A percentile compares a stretch with the other conserved stretches of the same genome.
Conservation (phyloP, 1,140 invertebrate species). For the Drosophila mayri region DNA sequence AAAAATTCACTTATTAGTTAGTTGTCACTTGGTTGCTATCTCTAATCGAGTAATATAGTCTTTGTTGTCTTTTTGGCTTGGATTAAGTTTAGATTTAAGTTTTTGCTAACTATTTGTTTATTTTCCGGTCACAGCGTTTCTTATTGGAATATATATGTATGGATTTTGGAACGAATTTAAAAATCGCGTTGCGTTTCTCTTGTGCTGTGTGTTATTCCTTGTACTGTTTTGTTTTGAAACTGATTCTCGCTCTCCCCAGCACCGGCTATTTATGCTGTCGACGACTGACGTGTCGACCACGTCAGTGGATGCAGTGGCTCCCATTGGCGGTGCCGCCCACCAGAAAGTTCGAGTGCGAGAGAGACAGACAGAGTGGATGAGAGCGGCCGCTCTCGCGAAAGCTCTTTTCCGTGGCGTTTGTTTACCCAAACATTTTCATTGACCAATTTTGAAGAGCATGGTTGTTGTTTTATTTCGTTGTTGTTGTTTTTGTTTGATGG, state of each 20-base stretch:
- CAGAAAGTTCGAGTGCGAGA: background rate
- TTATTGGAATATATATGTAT: slow-evolving; percentile 24
- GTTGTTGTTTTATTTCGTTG: background rate
- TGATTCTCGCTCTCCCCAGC: slow-evolving; percentile 58
- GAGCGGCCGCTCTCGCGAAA: background rate
- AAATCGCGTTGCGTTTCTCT: slow-evolving; percentile 42
- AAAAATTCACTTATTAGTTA: slow-evolving; percentile 37
- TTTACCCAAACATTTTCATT: slow-evolving; percentile 47
- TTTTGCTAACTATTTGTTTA: slow-evolving; percentile 42
- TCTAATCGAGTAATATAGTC: slow-evolving; percentile 42
- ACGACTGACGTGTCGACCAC: slow-evolving; percentile 68
- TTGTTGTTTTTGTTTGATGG: slow-evolving; percentile 8
- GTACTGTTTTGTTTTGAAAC: slow-evolving; percentile 69
- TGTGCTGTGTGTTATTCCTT: slow-evolving; percentile 62
- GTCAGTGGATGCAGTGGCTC: slow-evolving; percentile 60
- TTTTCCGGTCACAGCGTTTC: slow-evolving; percentile 57
- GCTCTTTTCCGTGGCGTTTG: slow-evolving; percentile 20
- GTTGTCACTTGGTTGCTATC: slow-evolving; percentile 61
- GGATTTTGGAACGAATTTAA: slow-evolving; percentile 11
- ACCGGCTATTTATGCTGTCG: slow-evolving; percentile 66
- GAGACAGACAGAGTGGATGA: background rate
- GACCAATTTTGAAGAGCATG: background rate
- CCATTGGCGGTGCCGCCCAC: slow-evolving; percentile 56
- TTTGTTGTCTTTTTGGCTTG: slow-evolving; percentile 73
- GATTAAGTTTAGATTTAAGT: slow-evolving; percentile 34